Percentiles rank a stretch among this genome's conserved stretches.
phyloP scores from a whole-genome alignment of 1,140 invertebrate genomes.

The Calliopsis andreniformis region DNA sequence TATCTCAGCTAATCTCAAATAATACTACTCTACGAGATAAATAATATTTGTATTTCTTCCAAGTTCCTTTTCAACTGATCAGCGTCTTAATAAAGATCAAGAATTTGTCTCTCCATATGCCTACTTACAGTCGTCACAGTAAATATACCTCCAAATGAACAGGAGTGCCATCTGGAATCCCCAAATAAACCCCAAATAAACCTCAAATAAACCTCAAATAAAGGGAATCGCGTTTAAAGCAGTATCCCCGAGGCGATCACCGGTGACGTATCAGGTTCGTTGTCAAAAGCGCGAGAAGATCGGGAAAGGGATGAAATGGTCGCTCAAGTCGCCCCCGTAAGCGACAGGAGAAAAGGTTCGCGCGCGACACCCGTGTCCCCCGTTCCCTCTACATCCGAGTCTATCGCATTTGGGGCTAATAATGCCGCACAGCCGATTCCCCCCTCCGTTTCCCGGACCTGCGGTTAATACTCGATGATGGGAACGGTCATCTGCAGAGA shows the following conservation, averaged over 20 bases:
- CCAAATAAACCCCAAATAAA: no score
- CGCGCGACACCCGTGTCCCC: slow-evolving; percentile 39
- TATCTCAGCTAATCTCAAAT: no score
- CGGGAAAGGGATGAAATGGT: slow-evolving; percentile 8
- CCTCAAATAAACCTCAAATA: no score
- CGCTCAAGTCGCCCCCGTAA: slow-evolving; percentile 2
- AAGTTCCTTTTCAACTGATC: no score
- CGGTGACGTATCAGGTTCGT: neutral
- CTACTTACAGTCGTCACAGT: no score
- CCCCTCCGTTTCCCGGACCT: slow-evolving; percentile 72
- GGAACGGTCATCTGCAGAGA: slow-evolving; percentile 82
- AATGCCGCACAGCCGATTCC: slow-evolving; percentile 74
- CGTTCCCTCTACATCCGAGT: slow-evolving; percentile 58
- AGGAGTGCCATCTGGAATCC: no score
- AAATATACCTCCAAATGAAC: no score
- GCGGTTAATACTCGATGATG: slow-evolving; percentile 83
- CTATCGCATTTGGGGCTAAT: slow-evolving; percentile 81
- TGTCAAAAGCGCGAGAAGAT: neutral
- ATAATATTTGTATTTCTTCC: no score
- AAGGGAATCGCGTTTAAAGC: neutral
- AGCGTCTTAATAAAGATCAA: no score
- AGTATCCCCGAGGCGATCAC: no score
- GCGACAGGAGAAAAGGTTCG: slow-evolving; percentile 36
- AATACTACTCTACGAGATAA: no score
- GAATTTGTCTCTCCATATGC: no score